These are phyloP conservation scores for Carapus acus DNA, from an alignment of 2,797 vertebrate species.

Conservation along the genomic window DNA sequence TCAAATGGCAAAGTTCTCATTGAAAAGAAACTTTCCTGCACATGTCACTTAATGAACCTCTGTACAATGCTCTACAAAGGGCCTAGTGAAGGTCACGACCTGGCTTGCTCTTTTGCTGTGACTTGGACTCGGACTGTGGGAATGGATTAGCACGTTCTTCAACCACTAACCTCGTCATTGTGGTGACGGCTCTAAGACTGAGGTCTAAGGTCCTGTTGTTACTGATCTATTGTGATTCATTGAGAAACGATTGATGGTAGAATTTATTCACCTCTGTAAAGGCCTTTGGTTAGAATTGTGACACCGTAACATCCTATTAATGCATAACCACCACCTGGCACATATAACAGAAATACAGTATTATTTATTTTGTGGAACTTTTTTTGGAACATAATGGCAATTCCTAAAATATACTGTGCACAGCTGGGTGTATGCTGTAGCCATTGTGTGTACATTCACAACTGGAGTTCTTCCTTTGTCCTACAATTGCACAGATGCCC, in stretches of 20 bases:
- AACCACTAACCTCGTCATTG: slow-evolving; percentile 47
- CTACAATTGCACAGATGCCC: slow-evolving; percentile 23
- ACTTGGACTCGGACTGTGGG: slow-evolving; percentile 54
- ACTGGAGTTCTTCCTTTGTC: slow-evolving; percentile 19
- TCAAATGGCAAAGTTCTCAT: slow-evolving; percentile 26
- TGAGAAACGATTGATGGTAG: slow-evolving; percentile 27
- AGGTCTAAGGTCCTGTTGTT: slow-evolving; percentile 58
- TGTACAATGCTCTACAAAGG: slow-evolving; percentile 35
- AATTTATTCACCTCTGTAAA: slow-evolving; percentile 28
- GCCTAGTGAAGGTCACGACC: slow-evolving; percentile 42
- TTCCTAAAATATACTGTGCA: no score
- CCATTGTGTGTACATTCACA: slow-evolving; percentile 38
- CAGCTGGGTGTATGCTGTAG: no score
- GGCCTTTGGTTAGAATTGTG: background rate
- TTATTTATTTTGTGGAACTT: no score
- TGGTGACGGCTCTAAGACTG: slow-evolving; percentile 52
- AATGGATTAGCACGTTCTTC: slow-evolving; percentile 62
- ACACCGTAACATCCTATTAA: background rate
- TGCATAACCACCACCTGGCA: no score
- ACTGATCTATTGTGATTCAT: slow-evolving; percentile 47
- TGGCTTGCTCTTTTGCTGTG: slow-evolving; percentile 48
- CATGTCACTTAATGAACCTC: slow-evolving; percentile 41
- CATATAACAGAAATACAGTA: no score
- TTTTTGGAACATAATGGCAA: no score
- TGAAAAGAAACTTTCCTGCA: slow-evolving; percentile 18